These are phyloP conservation scores for Cydia pomonella DNA, from an alignment of 1,140 invertebrate genomes.

Conservation along the genomic window DNA sequence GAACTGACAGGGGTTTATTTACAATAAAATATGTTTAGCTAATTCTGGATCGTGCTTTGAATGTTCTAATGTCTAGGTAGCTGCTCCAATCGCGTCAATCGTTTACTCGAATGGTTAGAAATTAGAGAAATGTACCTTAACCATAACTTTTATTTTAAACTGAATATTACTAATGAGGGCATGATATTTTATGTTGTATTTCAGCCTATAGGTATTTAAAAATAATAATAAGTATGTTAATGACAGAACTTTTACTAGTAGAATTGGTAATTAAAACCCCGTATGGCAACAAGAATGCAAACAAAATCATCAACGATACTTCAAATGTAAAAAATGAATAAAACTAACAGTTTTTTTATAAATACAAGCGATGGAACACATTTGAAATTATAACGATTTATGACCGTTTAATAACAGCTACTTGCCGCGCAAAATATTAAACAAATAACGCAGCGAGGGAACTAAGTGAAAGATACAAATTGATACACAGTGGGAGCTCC, in stretches of 20 bases:
- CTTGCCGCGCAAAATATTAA: neutral
- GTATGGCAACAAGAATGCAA: neutral
- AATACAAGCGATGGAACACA: neutral
- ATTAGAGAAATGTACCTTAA: neutral
- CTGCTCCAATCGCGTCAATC: neutral
- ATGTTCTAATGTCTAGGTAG: neutral
- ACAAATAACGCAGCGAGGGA: constrained; percentile 5
- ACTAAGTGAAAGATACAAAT: constrained; percentile 32
- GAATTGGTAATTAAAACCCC: too few species aligned
- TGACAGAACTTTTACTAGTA: too few species aligned
- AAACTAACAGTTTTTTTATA: neutral
- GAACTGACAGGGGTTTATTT: constrained; percentile 67
- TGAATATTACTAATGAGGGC: too few species aligned
- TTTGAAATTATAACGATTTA: neutral
- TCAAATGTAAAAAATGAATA: neutral
- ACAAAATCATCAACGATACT: neutral
- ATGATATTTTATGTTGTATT: too few species aligned
- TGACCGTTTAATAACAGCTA: neutral
- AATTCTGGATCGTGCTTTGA: constrained; percentile 28
- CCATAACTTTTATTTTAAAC: too few species aligned
- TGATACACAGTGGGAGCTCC: constrained; percentile 24
- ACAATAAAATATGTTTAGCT: constrained; percentile 51
- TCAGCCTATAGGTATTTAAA: too few species aligned
- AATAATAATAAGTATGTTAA: too few species aligned
- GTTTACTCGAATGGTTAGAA: neutral